phyloP scores from a whole-genome alignment of 2,113 vertebrate species.

The Daubentonia madagascariensis region DNA sequence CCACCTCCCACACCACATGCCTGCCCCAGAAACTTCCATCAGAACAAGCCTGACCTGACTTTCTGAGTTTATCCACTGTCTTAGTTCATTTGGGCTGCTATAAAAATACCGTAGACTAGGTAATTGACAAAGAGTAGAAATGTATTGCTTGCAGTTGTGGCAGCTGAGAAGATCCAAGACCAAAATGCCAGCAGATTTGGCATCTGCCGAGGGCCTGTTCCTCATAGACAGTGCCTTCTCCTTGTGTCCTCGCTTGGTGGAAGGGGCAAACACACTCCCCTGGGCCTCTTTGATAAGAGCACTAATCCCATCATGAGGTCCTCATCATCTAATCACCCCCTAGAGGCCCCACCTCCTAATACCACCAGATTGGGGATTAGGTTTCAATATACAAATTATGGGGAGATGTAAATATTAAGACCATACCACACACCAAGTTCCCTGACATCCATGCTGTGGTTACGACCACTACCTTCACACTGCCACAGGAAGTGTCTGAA shows the following conservation, averaged over 20 bases:
- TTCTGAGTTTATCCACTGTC: background rate
- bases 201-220: background rate
- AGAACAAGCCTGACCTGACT: background rate
- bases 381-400: background rate
- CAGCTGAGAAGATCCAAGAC: background rate
- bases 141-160: background rate
- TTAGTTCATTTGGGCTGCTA: background rate
- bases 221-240: background rate
- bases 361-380: background rate
- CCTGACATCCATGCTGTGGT: background rate
- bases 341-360: background rate
- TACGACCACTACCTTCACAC: rapidly evolving
- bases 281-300: background rate
- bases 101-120: background rate
- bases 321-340: background rate
- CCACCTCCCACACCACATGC: background rate
- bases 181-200: background rate
- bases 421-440: background rate
- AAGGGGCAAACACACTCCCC: background rate
- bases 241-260: background rate
- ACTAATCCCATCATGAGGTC: background rate
- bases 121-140: background rate
- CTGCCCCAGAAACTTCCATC: background rate
- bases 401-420: background rate
- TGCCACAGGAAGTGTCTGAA: background rate